Conservation (phyloP, 2,888 invertebrate species). For the Boloria selene region DNA sequence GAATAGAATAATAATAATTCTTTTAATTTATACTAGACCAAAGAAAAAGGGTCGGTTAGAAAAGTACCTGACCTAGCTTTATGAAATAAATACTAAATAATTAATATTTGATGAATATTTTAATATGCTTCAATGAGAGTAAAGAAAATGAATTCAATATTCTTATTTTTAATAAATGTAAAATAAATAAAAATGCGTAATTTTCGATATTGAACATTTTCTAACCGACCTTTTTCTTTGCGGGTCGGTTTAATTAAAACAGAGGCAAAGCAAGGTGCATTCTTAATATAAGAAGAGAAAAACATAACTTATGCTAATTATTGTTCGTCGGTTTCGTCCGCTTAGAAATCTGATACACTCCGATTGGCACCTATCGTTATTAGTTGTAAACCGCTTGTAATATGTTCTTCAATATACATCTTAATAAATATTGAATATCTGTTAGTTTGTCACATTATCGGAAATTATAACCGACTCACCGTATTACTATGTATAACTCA, state of each 20-base stretch:
- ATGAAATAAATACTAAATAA: too few species aligned
- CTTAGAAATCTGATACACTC: conserved; percentile 25
- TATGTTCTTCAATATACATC: conserved; percentile 8
- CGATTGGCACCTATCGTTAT: conserved; percentile 15
- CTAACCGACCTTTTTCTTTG: too few species aligned
- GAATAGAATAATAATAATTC: conserved; percentile 7
- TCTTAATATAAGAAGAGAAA: conserved; percentile 4
- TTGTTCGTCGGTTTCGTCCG: conserved; percentile 5
- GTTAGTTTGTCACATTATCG: neutral
- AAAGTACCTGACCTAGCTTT: too few species aligned
- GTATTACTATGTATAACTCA: neutral
- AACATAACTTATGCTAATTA: conserved; percentile 12
- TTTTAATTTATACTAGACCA: conserved; percentile 15
- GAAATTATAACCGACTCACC: neutral
- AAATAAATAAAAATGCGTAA: too few species aligned
- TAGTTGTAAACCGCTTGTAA: conserved; percentile 3
- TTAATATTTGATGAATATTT: too few species aligned
- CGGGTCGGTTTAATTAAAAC: too few species aligned
- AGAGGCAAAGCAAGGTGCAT: neutral
- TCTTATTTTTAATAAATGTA: too few species aligned
- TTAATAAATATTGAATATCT: neutral
- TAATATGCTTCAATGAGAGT: too few species aligned
- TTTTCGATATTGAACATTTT: too few species aligned
- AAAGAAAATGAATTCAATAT: too few species aligned
- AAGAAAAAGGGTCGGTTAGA: too few species aligned